Evolutionary conservation across 2,797 vertebrate species (phyloP), one percentile per base, ranked within the genome.

Genomic region (Enteromius treurensis): DNA sequence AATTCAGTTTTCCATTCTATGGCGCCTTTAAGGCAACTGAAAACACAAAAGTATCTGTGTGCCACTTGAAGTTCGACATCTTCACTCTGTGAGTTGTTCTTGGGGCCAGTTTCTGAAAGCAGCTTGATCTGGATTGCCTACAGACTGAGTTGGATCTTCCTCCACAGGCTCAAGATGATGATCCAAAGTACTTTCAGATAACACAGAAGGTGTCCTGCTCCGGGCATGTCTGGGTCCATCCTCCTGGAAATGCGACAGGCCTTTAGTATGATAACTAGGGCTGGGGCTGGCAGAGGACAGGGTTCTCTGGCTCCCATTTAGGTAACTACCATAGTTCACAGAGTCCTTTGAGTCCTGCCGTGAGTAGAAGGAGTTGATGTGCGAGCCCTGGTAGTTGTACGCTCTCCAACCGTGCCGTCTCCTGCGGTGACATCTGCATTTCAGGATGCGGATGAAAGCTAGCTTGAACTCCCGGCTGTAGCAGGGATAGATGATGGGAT

Each of bases 401-500:
- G 94, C 93, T 88, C 94, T 92, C 93, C 95, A 95, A 19, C 93
- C 93, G 73, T 93, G 89, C 26, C 91, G 93, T 79, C 93, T 94
- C 84, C 90, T 92, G 88, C 93, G 94, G 93, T 84, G 86, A 53
- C 90, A 94, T 1, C 86, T 92, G 64, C 94, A 95, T 45, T 88
- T 92, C 2, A 95, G 92, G 87, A 94, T 95, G 62, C 90, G 88
- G 53, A 92, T 89, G 87, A 95, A 95, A 3, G 93, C 93, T 88
- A 92, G 84, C 67, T 94, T 94, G 93, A 98, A 98, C 91, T 97
- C 97, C 15, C 96, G 96, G 93, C 96, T 98, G 92, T 96, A 97
- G 91, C 96, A 97, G 67, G 97, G 96, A 91, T 98, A 98, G 93
- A 98, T 98, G 92, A 98, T 95, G 71, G 97, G 97, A 90, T 98